Conservation (phyloP, 64 coral and sea anemone species). For the Dendrophyllia cribrosa region DNA sequence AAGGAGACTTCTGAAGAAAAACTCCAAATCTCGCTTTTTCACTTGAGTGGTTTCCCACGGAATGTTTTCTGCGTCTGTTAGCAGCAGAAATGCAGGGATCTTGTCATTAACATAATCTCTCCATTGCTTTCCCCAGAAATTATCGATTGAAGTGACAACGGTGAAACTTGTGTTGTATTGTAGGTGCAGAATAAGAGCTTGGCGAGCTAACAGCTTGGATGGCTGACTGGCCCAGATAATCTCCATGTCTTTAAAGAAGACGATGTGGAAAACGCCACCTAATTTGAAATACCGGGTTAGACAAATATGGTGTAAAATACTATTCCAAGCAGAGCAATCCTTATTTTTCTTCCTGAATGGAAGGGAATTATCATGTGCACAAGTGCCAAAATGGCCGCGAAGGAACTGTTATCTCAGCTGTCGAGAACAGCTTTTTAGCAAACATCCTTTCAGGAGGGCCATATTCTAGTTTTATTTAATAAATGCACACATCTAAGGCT, state of each 20-base stretch:
- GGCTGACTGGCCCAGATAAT: conserved; percentile 61
- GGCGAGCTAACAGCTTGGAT: conserved; percentile 57
- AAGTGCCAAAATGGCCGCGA: not conserved
- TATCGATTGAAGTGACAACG: conserved; percentile 46
- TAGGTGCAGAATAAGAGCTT: conserved; percentile 67
- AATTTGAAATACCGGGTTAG: not conserved
- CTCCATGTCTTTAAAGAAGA: conserved; percentile 87
- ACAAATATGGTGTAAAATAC: not conserved
- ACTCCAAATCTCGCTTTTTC: not conserved
- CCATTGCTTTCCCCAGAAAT: conserved; percentile 63
- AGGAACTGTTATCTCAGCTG: not conserved
- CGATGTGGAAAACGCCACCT: conserved; percentile 78
- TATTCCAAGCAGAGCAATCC: too few species aligned
- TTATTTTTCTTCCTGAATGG: not conserved
- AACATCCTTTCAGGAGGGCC: not conserved
- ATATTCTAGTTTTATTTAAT: too few species aligned
- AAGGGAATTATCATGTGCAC: not conserved
- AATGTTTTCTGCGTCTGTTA: conserved; percentile 53
- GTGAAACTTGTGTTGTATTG: conserved; percentile 60
- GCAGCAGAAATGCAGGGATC: conserved; percentile 68
- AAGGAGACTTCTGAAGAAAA: conserved; percentile 64
- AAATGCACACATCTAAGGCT: too few species aligned
- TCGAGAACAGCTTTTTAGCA: not conserved
- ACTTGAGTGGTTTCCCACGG: not conserved
- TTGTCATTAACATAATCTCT: conserved; percentile 47